Percentiles rank a stretch among this genome's conserved stretches.
Conservation (phyloP, 2,888 invertebrate genomes). For the Pristionchus japonicus region DNA sequence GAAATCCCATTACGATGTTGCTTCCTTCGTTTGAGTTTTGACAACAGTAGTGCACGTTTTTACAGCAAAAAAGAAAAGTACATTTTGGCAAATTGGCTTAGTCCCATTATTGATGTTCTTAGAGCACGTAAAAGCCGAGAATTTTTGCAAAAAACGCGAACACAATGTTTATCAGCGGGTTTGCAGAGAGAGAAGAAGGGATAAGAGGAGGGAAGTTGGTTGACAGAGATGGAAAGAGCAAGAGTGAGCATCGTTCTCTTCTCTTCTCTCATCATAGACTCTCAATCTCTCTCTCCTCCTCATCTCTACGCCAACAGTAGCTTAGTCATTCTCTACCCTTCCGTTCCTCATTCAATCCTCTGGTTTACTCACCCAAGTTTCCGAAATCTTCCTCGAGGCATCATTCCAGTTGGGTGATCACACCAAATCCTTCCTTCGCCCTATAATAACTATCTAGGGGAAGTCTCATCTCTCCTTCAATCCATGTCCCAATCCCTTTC, state of each 20-base stretch:
- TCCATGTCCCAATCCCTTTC: neutral
- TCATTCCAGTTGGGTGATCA: no score
- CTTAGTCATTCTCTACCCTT: neutral
- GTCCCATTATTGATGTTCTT: no score
- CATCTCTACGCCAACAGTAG: neutral
- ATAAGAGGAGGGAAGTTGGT: neutral
- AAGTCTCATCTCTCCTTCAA: neutral
- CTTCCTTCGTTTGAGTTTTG: neutral
- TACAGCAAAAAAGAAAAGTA: neutral
- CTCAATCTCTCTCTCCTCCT: neutral
- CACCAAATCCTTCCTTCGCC: no score
- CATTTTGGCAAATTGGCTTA: no score
- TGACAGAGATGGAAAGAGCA: neutral
- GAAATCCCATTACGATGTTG: neutral
- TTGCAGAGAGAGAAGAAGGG: slow-evolving; percentile 7
- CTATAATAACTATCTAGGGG: no score
- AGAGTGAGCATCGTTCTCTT: neutral
- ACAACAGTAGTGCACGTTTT: neutral
- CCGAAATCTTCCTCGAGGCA: no score
- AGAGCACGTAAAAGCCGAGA: neutral
- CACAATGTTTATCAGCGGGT: neutral
- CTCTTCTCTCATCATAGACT: neutral
- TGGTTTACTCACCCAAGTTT: no score
- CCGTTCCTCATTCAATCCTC: neutral
- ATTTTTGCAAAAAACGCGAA: neutral